phyloP scores from a whole-genome alignment of 1,140 invertebrate species.

The Hesperophylax magnus region DNA sequence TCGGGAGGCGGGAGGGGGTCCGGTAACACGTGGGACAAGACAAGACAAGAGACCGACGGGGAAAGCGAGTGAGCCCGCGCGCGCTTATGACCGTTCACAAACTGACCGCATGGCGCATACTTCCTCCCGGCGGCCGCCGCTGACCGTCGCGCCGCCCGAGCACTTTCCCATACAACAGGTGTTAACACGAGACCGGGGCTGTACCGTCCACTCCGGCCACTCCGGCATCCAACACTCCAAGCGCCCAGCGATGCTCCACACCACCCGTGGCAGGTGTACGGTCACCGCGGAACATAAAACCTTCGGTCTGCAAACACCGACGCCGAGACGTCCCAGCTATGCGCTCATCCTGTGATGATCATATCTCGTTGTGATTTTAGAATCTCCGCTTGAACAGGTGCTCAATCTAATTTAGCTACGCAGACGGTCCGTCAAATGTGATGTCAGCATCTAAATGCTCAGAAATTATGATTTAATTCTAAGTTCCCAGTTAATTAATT shows the following conservation, averaged over 20 bases:
- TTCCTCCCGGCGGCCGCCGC: constrained; percentile 9
- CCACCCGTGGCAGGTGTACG: constrained; percentile 18
- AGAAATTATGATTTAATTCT: background rate
- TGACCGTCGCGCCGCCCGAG: constrained; percentile 19
- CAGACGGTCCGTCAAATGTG: constrained; percentile 4
- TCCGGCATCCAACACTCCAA: no score
- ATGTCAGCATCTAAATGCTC: background rate
- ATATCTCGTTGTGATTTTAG: background rate
- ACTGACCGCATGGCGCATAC: constrained; percentile 24
- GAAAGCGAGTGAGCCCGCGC: constrained; percentile 33
- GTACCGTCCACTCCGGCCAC: no score
- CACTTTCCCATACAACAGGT: constrained; percentile 33
- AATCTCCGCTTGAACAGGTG: constrained; percentile 7
- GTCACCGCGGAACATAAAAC: background rate
- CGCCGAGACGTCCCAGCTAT: background rate
- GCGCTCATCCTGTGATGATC: background rate
- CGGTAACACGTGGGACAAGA: constrained; percentile 29
- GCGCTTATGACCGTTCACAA: constrained; percentile 37
- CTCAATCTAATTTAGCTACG: background rate
- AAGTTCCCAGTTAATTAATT: constrained; percentile 4
- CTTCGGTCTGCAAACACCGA: background rate
- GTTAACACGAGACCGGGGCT: background rate
- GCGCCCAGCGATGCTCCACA: background rate
- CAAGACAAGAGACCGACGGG: constrained; percentile 29
- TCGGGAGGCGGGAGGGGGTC: constrained; percentile 17